Percentiles rank a stretch among this genome's conserved stretches.
These are phyloP conservation scores for Nineta flava DNA, from an alignment of 2,888 invertebrate genomes.

Conservation along the genomic window DNA sequence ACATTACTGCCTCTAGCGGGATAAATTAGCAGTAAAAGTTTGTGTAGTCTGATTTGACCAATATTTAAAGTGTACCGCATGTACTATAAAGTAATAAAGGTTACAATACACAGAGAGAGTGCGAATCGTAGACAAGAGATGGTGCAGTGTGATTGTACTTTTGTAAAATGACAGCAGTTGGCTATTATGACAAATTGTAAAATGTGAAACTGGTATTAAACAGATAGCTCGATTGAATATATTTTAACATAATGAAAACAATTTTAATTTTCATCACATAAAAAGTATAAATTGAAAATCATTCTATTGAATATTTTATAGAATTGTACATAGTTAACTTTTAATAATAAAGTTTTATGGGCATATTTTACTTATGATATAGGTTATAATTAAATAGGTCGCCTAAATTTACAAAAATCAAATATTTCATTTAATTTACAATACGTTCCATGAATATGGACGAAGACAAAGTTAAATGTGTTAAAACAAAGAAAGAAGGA, in stretches of 20 bases:
- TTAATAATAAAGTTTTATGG: slow-evolving; percentile 1
- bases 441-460: slow-evolving; percentile 4
- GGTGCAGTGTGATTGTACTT: background rate
- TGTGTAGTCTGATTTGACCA: background rate
- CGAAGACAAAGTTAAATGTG: slow-evolving; percentile 1
- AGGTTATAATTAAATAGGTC: slow-evolving; percentile 6
- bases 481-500: slow-evolving; percentile 5
- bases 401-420: background rate
- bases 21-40: too few relatives aligned
- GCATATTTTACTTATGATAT: background rate
- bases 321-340: background rate
- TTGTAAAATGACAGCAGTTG: background rate
- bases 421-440: background rate
- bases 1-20: too few relatives aligned
- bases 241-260: background rate
- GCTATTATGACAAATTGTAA: background rate
- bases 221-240: background rate
- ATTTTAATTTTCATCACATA: background rate
- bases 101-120: too few relatives aligned
- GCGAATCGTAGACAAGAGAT: background rate
- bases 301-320: background rate
- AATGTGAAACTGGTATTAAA: background rate
- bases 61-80: background rate
- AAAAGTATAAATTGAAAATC: background rate
- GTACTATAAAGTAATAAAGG: too few relatives aligned